phyloP scores from a whole-genome alignment of 2,888 invertebrate species.

The Aphidius colemani region DNA sequence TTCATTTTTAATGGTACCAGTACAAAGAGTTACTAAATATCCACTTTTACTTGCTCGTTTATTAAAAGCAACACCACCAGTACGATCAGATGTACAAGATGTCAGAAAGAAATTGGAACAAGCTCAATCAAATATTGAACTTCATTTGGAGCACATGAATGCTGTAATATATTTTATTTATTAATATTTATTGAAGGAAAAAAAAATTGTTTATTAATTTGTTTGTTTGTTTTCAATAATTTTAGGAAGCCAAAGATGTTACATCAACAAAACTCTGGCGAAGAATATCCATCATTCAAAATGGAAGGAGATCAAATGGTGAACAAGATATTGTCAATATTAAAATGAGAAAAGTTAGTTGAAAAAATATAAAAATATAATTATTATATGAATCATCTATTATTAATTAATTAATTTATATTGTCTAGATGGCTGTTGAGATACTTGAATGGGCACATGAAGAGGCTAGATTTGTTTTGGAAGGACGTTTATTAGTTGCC shows the following conservation, averaged over 20 bases:
- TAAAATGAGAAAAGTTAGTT: conserved; percentile 75
- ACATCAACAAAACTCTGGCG: conserved; percentile 89
- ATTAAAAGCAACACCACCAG: conserved; percentile 82
- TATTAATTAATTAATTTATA: conserved; percentile 19
- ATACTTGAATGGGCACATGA: conserved; percentile 93
- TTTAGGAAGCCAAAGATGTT: conserved; percentile 81
- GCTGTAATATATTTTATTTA: conserved; percentile 62
- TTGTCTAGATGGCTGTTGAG: conserved; percentile 80
- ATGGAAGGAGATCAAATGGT: conserved; percentile 73
- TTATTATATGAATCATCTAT: neutral
- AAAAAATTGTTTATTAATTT: neutral
- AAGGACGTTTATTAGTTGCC: conserved; percentile 85
- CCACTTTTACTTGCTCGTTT: conserved; percentile 88
- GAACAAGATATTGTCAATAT: conserved; percentile 90
- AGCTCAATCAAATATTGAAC: conserved; percentile 90
- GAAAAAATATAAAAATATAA: conserved; percentile 22
- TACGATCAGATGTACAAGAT: conserved; percentile 73
- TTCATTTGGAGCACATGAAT: conserved; percentile 92
- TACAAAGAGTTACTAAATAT: conserved; percentile 96
- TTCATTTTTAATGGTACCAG: conserved; percentile 98
- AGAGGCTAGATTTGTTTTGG: conserved; percentile 88
- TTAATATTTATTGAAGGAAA: neutral
- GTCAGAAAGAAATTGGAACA: conserved; percentile 82
- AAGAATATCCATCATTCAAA: conserved; percentile 78
- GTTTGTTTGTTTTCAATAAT: conserved; percentile 8